A percentile compares a stretch with the other conserved stretches of the same genome.
These are phyloP conservation scores for Andrena haemorrhoa DNA, from an alignment of 2,888 invertebrate species.

Conservation along the genomic window DNA sequence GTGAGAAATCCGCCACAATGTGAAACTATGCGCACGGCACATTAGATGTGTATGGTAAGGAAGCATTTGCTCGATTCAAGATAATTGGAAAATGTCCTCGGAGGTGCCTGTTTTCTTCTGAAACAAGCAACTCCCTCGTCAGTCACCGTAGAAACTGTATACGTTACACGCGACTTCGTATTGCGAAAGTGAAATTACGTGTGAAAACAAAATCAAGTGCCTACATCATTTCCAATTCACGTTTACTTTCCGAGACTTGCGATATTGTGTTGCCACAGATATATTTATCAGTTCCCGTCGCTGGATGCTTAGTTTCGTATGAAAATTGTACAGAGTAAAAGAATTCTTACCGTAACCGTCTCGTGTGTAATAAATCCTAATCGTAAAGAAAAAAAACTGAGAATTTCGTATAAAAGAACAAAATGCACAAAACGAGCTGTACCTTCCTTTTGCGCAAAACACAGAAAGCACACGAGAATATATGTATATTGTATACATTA, in stretches of 20 bases:
- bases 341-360: constrained; percentile 61
- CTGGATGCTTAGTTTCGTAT: constrained; percentile 7
- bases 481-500: constrained; percentile 73
- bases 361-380: constrained; percentile 41
- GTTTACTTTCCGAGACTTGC: constrained; percentile 12
- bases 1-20: constrained; percentile 19
- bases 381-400: constrained; percentile 14
- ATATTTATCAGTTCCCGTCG: constrained; percentile 1
- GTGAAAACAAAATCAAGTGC: constrained; percentile 44
- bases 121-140: constrained; percentile 2
- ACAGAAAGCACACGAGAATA: constrained; percentile 67
- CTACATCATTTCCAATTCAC: constrained; percentile 44
- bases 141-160: constrained; percentile 35
- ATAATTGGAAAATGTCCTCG: constrained; percentile 17
- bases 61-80: constrained; percentile 41
- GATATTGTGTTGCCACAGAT: constrained; percentile 8
- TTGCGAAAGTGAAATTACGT: constrained; percentile 43
- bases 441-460: constrained; percentile 76
- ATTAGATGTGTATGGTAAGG: constrained; percentile 56
- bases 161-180: constrained; percentile 35
- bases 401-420: constrained; percentile 61
- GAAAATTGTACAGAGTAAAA: constrained; percentile 38
- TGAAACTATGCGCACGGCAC: constrained; percentile 34
- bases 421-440: constrained; percentile 74
- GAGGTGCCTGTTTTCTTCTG: constrained; percentile 30